These are phyloP conservation scores for Agapornis canus DNA, from an alignment of 2,797 vertebrate species.

Conservation along the genomic window DNA sequence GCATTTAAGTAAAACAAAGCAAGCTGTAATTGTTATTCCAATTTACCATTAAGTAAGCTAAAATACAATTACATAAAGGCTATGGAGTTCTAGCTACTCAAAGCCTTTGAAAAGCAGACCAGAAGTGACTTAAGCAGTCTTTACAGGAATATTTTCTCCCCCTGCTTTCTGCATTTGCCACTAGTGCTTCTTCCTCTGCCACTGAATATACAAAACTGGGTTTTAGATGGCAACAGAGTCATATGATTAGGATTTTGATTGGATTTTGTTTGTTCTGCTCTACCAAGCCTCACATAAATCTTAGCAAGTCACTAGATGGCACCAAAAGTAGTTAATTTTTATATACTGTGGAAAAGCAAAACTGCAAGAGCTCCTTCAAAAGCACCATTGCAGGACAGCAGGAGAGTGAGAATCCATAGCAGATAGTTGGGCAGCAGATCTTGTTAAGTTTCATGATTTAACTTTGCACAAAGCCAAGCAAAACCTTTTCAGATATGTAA, in stretches of 20 bases:
- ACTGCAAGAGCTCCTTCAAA: neutral
- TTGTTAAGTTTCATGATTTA: neutral
- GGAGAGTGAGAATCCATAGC: neutral
- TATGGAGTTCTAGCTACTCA: neutral
- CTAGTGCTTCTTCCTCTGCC: neutral
- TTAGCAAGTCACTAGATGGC: slow-evolving; percentile 64
- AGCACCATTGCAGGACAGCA: neutral
- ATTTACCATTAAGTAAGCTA: neutral
- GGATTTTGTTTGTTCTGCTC: neutral
- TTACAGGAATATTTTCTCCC: neutral
- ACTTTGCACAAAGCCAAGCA: neutral
- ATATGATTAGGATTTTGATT: neutral
- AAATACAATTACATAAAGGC: neutral
- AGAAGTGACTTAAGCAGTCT: neutral
- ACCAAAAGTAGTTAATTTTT: slow-evolving; percentile 69
- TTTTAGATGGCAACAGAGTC: neutral
- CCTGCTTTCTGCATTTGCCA: neutral
- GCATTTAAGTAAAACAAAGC: neutral
- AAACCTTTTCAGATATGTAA: neutral
- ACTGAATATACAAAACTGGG: neutral
- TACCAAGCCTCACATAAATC: neutral
- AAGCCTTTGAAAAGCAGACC: neutral
- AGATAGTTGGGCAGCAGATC: neutral
- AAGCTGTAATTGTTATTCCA: neutral
- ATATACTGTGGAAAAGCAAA: neutral